Evolutionary conservation across 2,888 invertebrate species (phyloP), one percentile per base, ranked within the genome.

Genomic region (Pantelozetes paolii): DNA sequence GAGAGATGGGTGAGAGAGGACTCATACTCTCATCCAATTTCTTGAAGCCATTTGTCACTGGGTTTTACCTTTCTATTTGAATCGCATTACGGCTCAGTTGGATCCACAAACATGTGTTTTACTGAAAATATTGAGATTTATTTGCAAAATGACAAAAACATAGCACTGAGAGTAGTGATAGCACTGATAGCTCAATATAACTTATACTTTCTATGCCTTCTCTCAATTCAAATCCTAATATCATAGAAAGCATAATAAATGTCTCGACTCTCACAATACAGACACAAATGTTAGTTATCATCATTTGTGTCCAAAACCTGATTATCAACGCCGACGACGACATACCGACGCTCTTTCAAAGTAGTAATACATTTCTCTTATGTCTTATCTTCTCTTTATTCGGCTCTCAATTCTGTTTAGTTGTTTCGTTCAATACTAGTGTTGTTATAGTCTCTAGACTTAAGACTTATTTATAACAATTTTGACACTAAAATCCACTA

Each of bases 81-180:
- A 64, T 64, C 30, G n/a, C 64, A 64, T 64, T 64, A 64, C 30
- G 5, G 32, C 36, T 64, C 32, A n/a, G 13, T 36, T 36, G n/a
- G 64, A 64, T 64, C 64, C 64, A n/a, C 64, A 64, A 64, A 64
- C 64, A 64, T 64, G 64, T 64, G 64, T 64, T 64, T 64, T 64
- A 64, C 3, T 32, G 9, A 13, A 64, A 32, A 64, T 64, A 64
- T 64, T 64, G 64, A 64, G 64, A 64, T 64, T 64, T 64, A 64
- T 64, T 64, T 64, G n/a, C 36, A 64, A 57, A 64, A 64, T 64
- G 64, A 64, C 64, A 64, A 64, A 57, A n/a, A 23, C 57, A 57
- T 57, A 57, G 23, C 57, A 57, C 57, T 57, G 23, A 57, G 9
- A 28, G 57, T n/a, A n/a, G n/a, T n/a, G n/a, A n/a, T n/a, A n/a